Evolutionary conservation across 2,113 vertebrate genomes (phyloP), one percentile per base, ranked within the genome.

Genomic region (Neotoma lepida): DNA sequence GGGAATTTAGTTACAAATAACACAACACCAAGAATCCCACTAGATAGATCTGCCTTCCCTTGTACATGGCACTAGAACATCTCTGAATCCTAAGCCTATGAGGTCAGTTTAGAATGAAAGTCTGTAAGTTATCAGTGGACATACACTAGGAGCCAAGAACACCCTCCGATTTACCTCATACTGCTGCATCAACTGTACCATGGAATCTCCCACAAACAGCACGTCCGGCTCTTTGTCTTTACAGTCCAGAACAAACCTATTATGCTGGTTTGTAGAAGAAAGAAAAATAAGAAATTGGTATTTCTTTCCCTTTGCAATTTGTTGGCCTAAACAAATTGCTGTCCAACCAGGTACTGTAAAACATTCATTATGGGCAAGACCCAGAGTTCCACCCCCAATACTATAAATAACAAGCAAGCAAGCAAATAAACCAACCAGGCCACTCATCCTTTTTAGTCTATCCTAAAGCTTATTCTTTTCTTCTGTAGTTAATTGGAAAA

Each of bases 171-270:
- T 93, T 97, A 99, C 99, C 99, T 99, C 99, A 1, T 99, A 99
- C 71, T 99, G 99, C 97, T 99, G 99, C 96, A 99, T 98, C 85
- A 99, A 96, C 96, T 99, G 99, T 76, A 99, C 98, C 99, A 99
- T 99, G 94, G 99, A 99, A 97, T 99, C 99, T 0, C 99, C 99
- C 46, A 99, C 98, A 95, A 99, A 99, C 73, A 99, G 98, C 88
- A 99, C 98, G 0, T 99, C 99, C 0, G 99, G 99, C 77, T 99
- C 99, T 96, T 99, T 99, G 97, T 99, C 98, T 66, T 99, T 99
- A 97, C 99, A 99, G 96, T 99, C 99, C 96, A 97, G 85, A 93
- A 99, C 98, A 91, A 99, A 99, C 12, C 98, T 98, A 84, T 98
- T 98, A 97, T 99, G 99, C 99, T 99, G 97, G 41, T 95, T 5